Base-by-base conservation (phyloP, 2,113 vertebrate species). In the Riparia riparia region DNA sequence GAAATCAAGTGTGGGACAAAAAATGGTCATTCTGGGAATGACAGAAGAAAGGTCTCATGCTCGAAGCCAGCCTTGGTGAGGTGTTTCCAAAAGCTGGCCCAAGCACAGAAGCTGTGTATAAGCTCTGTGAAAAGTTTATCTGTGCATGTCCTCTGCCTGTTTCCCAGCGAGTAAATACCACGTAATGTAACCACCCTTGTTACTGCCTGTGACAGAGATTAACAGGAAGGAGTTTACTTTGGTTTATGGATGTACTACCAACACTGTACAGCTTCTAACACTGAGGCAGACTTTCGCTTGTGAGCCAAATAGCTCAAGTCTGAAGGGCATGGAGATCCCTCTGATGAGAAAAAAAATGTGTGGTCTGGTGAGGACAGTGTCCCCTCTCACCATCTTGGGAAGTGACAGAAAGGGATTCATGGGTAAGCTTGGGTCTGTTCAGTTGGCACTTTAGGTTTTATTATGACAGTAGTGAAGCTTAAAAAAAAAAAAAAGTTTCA, bases 101-200 rank as follows among this genome's bases (percentile, higher is more conserved):
- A 42, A 65, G 57, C 49, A 58, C 16, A 24, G 76, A 50, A 81
- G 42, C 14, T 51, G 32, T 9, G 26, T 26, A 4, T 34, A 24
- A 93, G 42, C 31, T 86, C 60, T 83, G 60, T 63, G 39, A 39
- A 58, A 60, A 89, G 25, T 18, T 31, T 49, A 25, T 49, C 50
- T 16, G 12, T 19, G 16, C 0, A 0, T 29, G 18, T 86, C 49
- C 26, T 89, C 76, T 82, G 63, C 49, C 60, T 0, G 1, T 9
- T 93, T 77, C 39, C 58, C 58, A 80, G 37, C 18, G 57, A 74
- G 26, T 39, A 51, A 31, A 16, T 51, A 41, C 18, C 22, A 9
- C 5, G 9, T 29, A 39, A 44, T 7, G 10, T 71, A 76, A 57
- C 45, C 1, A 1, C 29, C 25, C 17, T 29, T 31, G 1, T 44